Evolutionary conservation across 2,888 invertebrate species (phyloP), one percentile per base, ranked within the genome.

Genomic region (Arge pagana): DNA sequence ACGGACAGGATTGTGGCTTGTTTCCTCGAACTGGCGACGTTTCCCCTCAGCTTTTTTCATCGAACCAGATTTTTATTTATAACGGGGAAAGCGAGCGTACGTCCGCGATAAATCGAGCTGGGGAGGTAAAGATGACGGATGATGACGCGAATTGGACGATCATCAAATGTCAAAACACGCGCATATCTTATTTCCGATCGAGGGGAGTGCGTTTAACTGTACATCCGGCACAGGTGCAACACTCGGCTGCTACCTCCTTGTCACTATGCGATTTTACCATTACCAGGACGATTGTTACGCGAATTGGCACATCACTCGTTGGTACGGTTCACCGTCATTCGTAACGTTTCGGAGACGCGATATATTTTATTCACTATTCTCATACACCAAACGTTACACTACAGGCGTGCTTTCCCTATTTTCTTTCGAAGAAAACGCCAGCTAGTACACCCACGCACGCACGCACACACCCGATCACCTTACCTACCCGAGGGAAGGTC

Each of bases 391-490:
- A 23, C 28, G 15, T 21, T 19, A 43, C 36, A 36, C 43, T 51
- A 41, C 35, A 37, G 36, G 28, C 37, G 48, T 39, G 28, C 37
- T 39, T 50, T 55, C 48, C 55, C 50, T 59, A 53, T 50, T 55
- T 54, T 53, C 54, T 43, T 54, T 56, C 55, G 43, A 56, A 54
- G 60, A 54, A 61, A 51, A 60, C 58, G 61, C 60, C 61, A 59
- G 58, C 35, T 33, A 37, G 39, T 39, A 39, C 13, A 45, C 53
- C 58, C 60, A 57, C 54, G 58, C 61, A 61, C 61, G 61, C 57
- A 55, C 54, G 45, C 61, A 57, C 56, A 39, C 45, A 40, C 40
- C 33, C 45, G 45, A 45, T 45, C 45, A 45, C 33, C 45, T 31
- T 33, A 45, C 45, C 45, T 30, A 41, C 41, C 43, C 18, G n/a